These are phyloP conservation scores for Lophius americanus DNA, from an alignment of 2,797 vertebrate genomes.

Conservation along the genomic window DNA sequence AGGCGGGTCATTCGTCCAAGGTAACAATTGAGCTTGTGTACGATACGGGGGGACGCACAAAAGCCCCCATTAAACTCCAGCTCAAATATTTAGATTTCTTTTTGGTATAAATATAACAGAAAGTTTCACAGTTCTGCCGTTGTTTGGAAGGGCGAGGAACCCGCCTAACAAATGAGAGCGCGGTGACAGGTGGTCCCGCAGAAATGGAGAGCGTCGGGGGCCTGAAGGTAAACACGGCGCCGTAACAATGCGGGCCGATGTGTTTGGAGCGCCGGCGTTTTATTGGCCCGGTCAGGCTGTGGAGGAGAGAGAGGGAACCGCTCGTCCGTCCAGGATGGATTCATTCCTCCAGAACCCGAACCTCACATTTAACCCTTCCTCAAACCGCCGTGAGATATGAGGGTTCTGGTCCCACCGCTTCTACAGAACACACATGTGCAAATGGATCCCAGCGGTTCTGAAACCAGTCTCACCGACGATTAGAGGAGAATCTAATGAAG, in stretches of 20 bases:
- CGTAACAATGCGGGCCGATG: conserved; percentile 53
- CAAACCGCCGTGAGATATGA: too few relatives aligned
- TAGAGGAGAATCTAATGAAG: too few relatives aligned
- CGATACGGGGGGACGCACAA: conserved; percentile 71
- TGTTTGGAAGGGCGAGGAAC: conserved; percentile 75
- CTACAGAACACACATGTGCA: too few relatives aligned
- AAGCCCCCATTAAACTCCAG: conserved; percentile 65
- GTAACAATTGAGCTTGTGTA: conserved; percentile 82
- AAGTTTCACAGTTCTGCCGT: conserved; percentile 72
- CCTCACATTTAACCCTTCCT: conserved; percentile 28
- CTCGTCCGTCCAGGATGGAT: conserved; percentile 28
- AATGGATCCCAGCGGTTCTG: too few relatives aligned
- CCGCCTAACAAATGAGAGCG: conserved; percentile 66
- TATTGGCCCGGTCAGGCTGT: too few relatives aligned
- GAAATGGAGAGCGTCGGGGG: conserved; percentile 55
- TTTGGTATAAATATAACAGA: conserved; percentile 79
- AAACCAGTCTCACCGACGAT: too few relatives aligned
- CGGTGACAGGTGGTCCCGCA: conserved; percentile 74
- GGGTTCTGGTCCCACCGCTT: too few relatives aligned
- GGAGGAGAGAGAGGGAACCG: background rate
- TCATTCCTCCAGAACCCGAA: background rate
- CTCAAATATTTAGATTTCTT: conserved; percentile 85
- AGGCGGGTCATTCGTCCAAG: conserved; percentile 69
- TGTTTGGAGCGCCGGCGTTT: conserved; percentile 27
- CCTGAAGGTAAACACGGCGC: conserved; percentile 68